A percentile compares a stretch with the other conserved stretches of the same genome.
Conservation (phyloP, 2,888 invertebrate species). For the Hermaeophaga mercurialis region DNA sequence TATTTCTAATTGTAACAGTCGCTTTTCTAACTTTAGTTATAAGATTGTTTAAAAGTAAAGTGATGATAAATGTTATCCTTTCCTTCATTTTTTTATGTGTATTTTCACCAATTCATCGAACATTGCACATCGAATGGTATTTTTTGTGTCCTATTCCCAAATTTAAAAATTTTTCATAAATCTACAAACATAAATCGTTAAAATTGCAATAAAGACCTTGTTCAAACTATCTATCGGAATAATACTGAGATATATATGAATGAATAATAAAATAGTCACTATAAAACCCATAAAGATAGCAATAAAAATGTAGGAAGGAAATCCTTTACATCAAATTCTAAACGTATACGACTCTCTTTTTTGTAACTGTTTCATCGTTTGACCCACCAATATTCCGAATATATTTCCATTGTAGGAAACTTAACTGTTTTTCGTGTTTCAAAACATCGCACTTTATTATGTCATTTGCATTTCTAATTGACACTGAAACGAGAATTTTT, state of each 20-base stretch:
- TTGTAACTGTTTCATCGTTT: background rate
- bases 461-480: slow-evolving; percentile 16
- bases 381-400: slow-evolving; percentile 1
- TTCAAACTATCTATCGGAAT: background rate
- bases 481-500: background rate
- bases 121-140: no score
- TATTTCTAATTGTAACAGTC: no score
- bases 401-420: no score
- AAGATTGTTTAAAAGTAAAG: no score
- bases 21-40: no score
- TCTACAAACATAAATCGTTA: no score
- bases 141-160: no score
- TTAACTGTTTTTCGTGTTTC: slow-evolving; percentile 16
- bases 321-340: background rate
- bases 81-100: no score
- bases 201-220: background rate
- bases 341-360: background rate
- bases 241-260: background rate
- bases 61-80: no score
- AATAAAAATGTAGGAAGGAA: background rate
- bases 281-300: background rate
- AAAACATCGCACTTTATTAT: slow-evolving; percentile 11
- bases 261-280: background rate
- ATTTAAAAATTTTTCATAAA: no score
- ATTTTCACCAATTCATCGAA: no score